phyloP scores from a whole-genome alignment of 35 echinoderm and acorn worm species.

The Ptychodera flava region DNA sequence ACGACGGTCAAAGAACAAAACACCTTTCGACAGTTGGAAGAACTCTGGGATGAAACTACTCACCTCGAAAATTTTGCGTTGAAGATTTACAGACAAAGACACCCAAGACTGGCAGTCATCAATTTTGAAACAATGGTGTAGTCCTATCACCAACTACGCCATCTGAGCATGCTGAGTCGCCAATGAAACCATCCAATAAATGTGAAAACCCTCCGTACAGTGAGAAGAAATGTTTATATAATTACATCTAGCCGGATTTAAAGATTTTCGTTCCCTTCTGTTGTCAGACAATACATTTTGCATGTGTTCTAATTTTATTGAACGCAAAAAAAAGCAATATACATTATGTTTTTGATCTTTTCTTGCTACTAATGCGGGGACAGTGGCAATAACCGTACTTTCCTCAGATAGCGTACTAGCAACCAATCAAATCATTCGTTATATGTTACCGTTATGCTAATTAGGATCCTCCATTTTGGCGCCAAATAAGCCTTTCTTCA shows the following conservation, averaged over 20 bases:
- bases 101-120: background rate
- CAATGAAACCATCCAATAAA: background rate
- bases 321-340: too few relatives aligned
- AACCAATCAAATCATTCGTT: background rate
- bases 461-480: background rate
- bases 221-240: too few relatives aligned
- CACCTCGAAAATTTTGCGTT: background rate
- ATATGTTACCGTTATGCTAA: background rate
- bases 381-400: background rate
- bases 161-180: background rate
- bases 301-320: too few relatives aligned
- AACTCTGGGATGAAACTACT: background rate
- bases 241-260: too few relatives aligned
- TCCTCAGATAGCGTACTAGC: background rate
- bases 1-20: background rate
- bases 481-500: background rate
- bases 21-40: background rate
- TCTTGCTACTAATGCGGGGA: too few relatives aligned
- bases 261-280: too few relatives aligned
- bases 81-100: background rate
- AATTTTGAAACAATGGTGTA: conserved; percentile 1
- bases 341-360: too few relatives aligned
- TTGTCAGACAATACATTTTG: too few relatives aligned
- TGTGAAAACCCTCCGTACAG: background rate
- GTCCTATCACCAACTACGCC: background rate